Percentiles rank a stretch among this genome's conserved stretches.
These are phyloP conservation scores for Muscidifurax raptorellus DNA, from an alignment of 1,140 invertebrate genomes.

Conservation along the genomic window DNA sequence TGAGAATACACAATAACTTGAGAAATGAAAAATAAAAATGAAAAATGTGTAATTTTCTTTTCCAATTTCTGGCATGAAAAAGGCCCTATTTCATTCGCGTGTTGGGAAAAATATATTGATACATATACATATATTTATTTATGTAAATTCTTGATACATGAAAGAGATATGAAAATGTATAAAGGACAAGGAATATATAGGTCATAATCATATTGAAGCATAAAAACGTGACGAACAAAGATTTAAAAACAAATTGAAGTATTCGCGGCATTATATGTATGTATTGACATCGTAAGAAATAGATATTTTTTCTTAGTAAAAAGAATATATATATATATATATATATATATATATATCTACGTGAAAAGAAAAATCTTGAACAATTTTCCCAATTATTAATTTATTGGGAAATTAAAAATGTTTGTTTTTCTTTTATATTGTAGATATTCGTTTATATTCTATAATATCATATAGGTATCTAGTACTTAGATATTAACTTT, in stretches of 20 bases:
- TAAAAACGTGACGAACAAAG: no score
- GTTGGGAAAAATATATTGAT: background rate
- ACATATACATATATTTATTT: conserved; percentile 16
- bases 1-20: no score
- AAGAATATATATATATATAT: background rate
- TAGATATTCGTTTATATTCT: background rate
- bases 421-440: background rate
- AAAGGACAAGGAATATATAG: background rate
- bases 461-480: background rate
- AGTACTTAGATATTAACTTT: background rate
- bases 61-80: no score
- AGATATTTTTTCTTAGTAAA: background rate
- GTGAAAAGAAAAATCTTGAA: background rate
- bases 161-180: conserved; percentile 3
- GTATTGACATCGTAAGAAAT: background rate
- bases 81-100: no score
- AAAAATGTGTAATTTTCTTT: no score
- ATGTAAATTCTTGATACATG: background rate
- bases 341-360: background rate
- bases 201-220: no score
- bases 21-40: no score
- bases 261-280: background rate
- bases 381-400: background rate
- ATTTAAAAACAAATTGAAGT: background rate
- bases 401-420: background rate